Conservation (phyloP, 2,888 invertebrate genomes). For the Brenthis hecate region DNA sequence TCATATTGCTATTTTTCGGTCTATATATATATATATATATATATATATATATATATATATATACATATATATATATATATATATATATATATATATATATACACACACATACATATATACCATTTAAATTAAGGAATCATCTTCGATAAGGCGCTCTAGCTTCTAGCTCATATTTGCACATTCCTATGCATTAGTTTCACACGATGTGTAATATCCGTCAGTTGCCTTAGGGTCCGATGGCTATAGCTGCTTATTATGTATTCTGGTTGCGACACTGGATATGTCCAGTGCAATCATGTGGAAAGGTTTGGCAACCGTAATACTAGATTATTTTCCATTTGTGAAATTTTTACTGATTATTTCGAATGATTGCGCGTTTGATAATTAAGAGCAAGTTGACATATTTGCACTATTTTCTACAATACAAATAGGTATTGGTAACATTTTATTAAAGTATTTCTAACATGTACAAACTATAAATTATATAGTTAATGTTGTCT, state of each 20-base stretch:
- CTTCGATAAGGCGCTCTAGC: not conserved
- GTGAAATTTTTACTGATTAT: conserved; percentile 38
- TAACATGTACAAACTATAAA: too few species aligned
- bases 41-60: too few species aligned
- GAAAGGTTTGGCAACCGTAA: conserved; percentile 48
- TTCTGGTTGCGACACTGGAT: conserved; percentile 46
- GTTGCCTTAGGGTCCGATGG: conserved; percentile 42
- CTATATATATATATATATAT: too few species aligned
- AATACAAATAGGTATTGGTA: not conserved
- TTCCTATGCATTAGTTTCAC: conserved; percentile 26
- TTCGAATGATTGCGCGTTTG: not conserved
- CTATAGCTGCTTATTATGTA: conserved; percentile 43
- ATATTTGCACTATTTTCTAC: not conserved
- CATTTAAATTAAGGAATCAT: not conserved
- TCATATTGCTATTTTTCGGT: too few species aligned
- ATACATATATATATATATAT: too few species aligned
- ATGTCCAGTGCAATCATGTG: conserved; percentile 49
- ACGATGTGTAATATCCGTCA: conserved; percentile 46
- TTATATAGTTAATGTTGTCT: too few species aligned
- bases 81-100: too few species aligned
- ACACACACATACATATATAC: too few species aligned
- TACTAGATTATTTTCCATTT: conserved; percentile 39
- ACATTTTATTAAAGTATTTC: too few species aligned
- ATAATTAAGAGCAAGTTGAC: conserved; percentile 3
- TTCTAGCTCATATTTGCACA: conserved; percentile 16